Evolutionary conservation across 2,888 invertebrate species (phyloP), one percentile per base, ranked within the genome.

Genomic region (Lottia gigantea): DNA sequence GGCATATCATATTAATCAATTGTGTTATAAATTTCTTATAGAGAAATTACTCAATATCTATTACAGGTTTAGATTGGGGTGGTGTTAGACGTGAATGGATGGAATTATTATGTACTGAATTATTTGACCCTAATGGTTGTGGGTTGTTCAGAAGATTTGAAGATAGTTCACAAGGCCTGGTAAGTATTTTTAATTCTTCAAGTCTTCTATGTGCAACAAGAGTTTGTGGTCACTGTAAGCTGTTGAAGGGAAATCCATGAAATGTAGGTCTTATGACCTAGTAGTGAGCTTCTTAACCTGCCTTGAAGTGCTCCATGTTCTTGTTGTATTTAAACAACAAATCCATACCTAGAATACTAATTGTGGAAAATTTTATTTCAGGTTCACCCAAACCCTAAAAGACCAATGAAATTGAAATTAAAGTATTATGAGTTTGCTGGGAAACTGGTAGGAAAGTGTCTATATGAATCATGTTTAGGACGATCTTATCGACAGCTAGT

Each of bases 81-180:
- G 97, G 97, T 6, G 91, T 97, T 64, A 91, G 96, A 7, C 92
- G 96, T 74, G 97, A 97, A 90, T 97, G 97, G 97, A 96, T 97
- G 90, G 96, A 96, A 80, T 89, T 95, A 78, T 92, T 96, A 77
- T 96, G 96, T 89, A 93, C 93, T 16, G 92, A 94, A 76, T 90
- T 97, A 71, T 97, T 97, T 89, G 95, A 96, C 89, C 92, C 94
- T 23, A 92, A 74, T 93, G 80, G 92, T 93, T 85, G 87, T 16
- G 93, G 94, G 0, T 91, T 97, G 72, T 97, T 97, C 90, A 92
- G 92, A 78, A 93, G 95, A 75, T 95, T 96, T 87, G 93, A 94
- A 81, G 95, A 96, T 85, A 90, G 94, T 67, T 93, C 94, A 78
- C 94, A 95, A 86, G 95, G 95, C 0, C 90, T 96, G 74, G 96